Evolutionary conservation across 2,113 vertebrate species (phyloP), one percentile per base, ranked within the genome.

Genomic region (Glaucomys volans): DNA sequence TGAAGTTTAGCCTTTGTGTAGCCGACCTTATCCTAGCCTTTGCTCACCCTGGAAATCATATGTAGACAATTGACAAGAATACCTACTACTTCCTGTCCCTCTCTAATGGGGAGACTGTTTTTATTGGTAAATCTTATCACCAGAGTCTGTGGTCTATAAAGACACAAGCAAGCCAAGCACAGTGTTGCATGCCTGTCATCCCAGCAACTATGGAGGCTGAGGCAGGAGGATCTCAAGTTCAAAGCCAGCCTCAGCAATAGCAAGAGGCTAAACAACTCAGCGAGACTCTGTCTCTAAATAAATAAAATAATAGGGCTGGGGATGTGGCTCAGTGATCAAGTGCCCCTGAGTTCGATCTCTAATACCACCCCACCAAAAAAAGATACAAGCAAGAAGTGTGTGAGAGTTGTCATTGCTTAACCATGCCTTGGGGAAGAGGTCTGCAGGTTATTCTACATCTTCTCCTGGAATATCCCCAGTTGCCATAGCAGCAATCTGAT

Each of bases 401-500:
- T 35, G 62, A n/a, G 40, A 54, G 13, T 69, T 22, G 66, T 8
- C 8, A 71, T 37, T 6, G 18, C 40, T 89, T 28, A 72, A 0
- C 11, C 37, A 35, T 0, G 10, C 2, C 30, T 80, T 64, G 0
- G 0, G 44, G 32, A 20, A 82, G 26, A 64, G 5, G 6, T 86
- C n/a, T 79, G 3, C 37, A 82, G 13, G 42, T 1, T 20, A 28
- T 0, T 11, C 28, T 16, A 40, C 26, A n/a, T 17, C 3, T 2
- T 37, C 24, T 35, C 37, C 66, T 8, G 62, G 7, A 12, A 3
- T 18, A 1, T 4, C 11, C 24, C 28, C 8, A 24, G 1, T 24
- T 88, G 26, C 40, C 24, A 59, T 2, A 52, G 28, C 8, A n/a
- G 0, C 26, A 54, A 57, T 44, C 26, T 2, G 5, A 0, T 88